phyloP scores from a whole-genome alignment of 1,140 invertebrate genomes.

The Gonatopus flavifemur region DNA sequence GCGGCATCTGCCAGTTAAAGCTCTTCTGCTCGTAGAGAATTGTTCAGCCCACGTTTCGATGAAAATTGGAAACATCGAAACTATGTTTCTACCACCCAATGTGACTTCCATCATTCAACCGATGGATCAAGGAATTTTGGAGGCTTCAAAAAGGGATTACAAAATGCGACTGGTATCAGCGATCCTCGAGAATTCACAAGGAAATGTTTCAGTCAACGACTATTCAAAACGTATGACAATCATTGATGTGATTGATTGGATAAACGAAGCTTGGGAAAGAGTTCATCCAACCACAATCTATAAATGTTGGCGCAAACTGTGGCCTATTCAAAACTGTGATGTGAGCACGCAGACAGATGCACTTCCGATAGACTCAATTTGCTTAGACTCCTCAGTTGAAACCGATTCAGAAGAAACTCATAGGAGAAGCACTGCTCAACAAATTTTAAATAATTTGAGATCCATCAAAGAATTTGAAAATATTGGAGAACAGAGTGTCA shows the following conservation, averaged over 20 bases:
- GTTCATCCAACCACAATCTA: background rate
- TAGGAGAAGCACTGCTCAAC: too few species aligned
- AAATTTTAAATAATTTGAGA: too few species aligned
- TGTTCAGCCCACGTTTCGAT: constrained; percentile 23
- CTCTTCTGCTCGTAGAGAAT: constrained; percentile 37
- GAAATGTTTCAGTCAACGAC: background rate
- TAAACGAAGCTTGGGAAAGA: background rate
- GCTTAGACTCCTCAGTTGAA: background rate
- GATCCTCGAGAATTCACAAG: background rate
- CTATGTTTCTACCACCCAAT: constrained; percentile 49
- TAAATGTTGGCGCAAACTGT: background rate
- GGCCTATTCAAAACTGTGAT: background rate
- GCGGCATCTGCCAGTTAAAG: constrained; percentile 20
- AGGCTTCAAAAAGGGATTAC: background rate
- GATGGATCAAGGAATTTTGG: constrained; percentile 35
- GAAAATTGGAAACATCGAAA: too few species aligned
- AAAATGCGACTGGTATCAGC: background rate
- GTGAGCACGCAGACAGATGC: background rate
- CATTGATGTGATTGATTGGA: background rate
- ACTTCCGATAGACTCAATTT: background rate
- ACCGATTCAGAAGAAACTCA: too few species aligned
- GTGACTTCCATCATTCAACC: too few species aligned
- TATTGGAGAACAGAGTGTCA: too few species aligned
- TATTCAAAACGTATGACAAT: background rate
- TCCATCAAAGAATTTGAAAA: too few species aligned